Evolutionary conservation across 2,888 invertebrate genomes (phyloP).

Genomic region (Agrilus biguttatus): DNA sequence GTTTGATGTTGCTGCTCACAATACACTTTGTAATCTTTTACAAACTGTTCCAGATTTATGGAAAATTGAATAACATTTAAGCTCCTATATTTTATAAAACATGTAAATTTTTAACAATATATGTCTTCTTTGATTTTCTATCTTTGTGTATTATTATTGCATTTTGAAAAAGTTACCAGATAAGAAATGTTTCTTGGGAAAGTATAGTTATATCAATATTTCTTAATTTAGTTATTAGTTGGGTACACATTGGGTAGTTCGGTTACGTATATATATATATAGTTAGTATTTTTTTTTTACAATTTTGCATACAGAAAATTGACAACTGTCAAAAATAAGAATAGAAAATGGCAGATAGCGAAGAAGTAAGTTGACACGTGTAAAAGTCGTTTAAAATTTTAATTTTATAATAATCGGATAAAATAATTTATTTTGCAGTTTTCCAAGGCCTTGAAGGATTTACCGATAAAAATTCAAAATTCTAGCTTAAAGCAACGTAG

Average conservation of each 20-base stretch:
- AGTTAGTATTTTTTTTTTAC: too few species aligned
- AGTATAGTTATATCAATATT: too few species aligned
- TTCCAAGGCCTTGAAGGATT: constrained; percentile 54
- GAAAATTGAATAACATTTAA: constrained; percentile 5
- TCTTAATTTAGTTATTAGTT: too few species aligned
- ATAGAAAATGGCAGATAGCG: constrained; percentile 15
- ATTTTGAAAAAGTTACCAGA: too few species aligned
- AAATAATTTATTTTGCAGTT: constrained; percentile 34
- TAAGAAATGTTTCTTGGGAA: too few species aligned
- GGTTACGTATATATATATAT: too few species aligned
- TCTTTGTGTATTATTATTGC: too few species aligned
- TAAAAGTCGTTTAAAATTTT: constrained; percentile 5
- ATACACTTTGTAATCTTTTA: constrained; percentile 12
- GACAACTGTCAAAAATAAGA: not conserved
- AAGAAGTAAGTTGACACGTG: constrained; percentile 15
- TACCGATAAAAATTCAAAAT: constrained; percentile 58
- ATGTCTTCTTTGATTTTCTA: too few species aligned
- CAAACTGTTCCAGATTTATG: constrained; percentile 14
- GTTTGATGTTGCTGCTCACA: constrained; percentile 14
- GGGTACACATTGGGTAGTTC: too few species aligned
- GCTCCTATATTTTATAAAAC: too few species aligned
- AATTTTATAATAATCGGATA: not conserved
- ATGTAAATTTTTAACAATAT: too few species aligned
- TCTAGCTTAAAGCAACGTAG: constrained; percentile 56
- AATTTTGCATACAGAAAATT: too few species aligned